phyloP scores from a whole-genome alignment of 1,140 invertebrate genomes.

The Drosophila kohkoa region DNA sequence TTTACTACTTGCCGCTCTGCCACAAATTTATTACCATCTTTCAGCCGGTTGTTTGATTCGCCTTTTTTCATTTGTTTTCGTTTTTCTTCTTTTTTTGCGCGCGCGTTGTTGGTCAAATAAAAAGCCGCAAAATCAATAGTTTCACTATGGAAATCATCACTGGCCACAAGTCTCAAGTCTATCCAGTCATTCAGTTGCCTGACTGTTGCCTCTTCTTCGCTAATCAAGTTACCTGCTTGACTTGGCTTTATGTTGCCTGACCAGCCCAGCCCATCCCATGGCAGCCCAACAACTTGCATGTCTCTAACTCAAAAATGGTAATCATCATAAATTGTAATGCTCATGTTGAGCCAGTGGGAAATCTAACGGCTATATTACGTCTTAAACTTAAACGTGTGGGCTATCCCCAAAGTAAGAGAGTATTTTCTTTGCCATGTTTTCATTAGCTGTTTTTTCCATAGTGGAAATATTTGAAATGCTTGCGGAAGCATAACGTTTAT shows the following conservation, averaged over 20 bases:
- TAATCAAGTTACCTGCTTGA: conserved; percentile 69
- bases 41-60: conserved; percentile 25
- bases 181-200: conserved; percentile 19
- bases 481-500: conserved; percentile 42
- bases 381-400: conserved; percentile 6
- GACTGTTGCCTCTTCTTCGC: conserved; percentile 50
- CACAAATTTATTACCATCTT: conserved; percentile 46
- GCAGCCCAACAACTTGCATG: conserved; percentile 21
- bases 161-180: conserved; percentile 29
- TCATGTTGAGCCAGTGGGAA: conserved; percentile 50
- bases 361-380: conserved; percentile 51
- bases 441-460: conserved; percentile 31
- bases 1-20: conserved; percentile 12
- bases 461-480: conserved; percentile 36
- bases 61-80: conserved; percentile 5
- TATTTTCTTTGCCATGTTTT: conserved; percentile 30
- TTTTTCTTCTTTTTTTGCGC: conserved; percentile 31
- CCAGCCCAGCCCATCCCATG: not conserved
- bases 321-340: conserved; percentile 82
- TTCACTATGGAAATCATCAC: conserved; percentile 66
- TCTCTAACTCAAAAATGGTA: conserved; percentile 49
- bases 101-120: conserved; percentile 43
- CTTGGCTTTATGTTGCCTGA: not conserved
- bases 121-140: conserved; percentile 68
- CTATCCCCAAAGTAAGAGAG: conserved; percentile 27